phyloP scores from a whole-genome alignment of 2,888 invertebrate genomes.

The Endotricha flammealis region DNA sequence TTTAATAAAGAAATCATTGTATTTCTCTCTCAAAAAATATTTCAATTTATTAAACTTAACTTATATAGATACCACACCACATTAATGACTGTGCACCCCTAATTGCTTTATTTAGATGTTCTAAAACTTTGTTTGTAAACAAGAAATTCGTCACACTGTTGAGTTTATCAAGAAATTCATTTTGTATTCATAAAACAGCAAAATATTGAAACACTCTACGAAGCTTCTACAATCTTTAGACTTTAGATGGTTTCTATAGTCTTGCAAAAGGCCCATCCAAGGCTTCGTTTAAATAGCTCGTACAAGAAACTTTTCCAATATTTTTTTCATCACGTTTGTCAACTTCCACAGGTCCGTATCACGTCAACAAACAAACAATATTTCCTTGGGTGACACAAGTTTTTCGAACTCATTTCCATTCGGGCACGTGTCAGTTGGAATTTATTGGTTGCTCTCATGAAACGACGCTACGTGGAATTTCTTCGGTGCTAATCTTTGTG shows the following conservation, averaged over 20 bases:
- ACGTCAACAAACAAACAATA: constrained; percentile 64
- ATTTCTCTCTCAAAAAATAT: no score
- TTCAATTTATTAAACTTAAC: no score
- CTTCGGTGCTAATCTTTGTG: constrained; percentile 34
- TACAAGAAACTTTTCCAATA: constrained; percentile 62
- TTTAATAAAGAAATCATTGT: no score
- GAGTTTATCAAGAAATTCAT: no score
- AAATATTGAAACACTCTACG: no score
- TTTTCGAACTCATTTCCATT: constrained; percentile 62
- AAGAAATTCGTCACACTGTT: no score
- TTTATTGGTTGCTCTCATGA: constrained; percentile 48
- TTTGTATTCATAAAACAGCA: no score
- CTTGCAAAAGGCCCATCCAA: constrained; percentile 29
- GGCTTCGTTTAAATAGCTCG: constrained; percentile 41
- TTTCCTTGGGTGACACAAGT: constrained; percentile 49
- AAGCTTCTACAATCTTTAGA: no score
- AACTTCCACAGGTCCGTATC: constrained; percentile 48
- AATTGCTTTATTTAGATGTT: no score
- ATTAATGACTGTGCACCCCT: no score
- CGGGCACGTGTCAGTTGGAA: constrained; percentile 41
- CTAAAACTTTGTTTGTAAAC: no score
- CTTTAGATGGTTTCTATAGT: constrained; percentile 19
- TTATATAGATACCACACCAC: no score
- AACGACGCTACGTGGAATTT: constrained; percentile 29
- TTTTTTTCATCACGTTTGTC: constrained; percentile 67